These are phyloP conservation scores for Mus spretus DNA, from an alignment of 2,797 vertebrate species.

Conservation along the genomic window DNA sequence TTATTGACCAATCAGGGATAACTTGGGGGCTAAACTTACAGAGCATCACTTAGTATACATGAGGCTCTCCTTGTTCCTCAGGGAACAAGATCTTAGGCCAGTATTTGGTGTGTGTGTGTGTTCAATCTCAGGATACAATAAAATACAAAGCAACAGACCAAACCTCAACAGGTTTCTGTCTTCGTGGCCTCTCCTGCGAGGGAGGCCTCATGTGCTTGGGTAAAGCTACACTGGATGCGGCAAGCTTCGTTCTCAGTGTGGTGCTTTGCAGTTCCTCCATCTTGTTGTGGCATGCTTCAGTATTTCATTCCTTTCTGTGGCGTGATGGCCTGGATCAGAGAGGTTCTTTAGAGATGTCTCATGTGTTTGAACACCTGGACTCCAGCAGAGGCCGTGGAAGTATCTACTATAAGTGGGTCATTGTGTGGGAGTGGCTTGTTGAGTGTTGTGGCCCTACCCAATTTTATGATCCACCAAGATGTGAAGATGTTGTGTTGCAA, in stretches of 20 bases:
- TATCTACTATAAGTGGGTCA: neutral
- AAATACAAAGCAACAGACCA: neutral
- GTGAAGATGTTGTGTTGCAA: neutral
- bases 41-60: neutral
- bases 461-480: neutral
- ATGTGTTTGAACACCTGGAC: neutral
- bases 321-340: neutral
- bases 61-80: neutral
- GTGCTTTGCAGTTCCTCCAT: neutral
- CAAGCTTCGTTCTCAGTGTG: neutral
- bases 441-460: neutral
- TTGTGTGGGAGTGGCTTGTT: neutral
- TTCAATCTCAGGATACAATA: neutral
- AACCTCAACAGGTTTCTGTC: neutral
- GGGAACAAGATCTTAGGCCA: neutral
- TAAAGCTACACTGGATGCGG: neutral
- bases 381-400: neutral
- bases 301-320: neutral
- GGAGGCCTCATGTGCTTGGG: neutral
- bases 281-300: fast-evolving
- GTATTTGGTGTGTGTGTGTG: neutral
- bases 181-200: neutral
- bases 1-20: neutral
- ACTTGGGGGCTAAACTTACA: neutral
- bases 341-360: neutral